Percentiles rank a stretch among this genome's conserved stretches.
Evolutionary conservation across 23 tunicate species (phyloP).

Genomic region (Ascidia mentula): DNA sequence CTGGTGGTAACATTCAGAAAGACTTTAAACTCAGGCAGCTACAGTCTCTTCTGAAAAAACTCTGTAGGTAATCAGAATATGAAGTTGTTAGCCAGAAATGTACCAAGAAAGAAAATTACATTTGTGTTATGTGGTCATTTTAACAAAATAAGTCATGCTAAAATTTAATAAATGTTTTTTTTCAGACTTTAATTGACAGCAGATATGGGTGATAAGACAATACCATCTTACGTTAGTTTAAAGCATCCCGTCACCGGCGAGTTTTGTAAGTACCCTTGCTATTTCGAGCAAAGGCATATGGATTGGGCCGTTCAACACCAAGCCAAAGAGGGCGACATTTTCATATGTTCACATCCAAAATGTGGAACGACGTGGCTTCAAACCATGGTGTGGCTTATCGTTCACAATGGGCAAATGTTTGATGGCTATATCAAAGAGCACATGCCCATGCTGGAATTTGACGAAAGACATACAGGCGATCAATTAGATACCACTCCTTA

Average conservation of each 20-base stretch:
- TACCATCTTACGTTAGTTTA: neutral
- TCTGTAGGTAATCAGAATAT: too few species aligned
- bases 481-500: neutral
- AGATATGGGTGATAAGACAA: neutral
- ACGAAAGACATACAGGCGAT: slow-evolving; percentile 19
- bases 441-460: slow-evolving; percentile 73
- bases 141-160: too few species aligned
- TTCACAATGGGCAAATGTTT: slow-evolving; percentile 31
- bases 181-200: too few species aligned
- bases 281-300: neutral
- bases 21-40: too few species aligned
- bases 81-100: too few species aligned
- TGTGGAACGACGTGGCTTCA: slow-evolving; percentile 75
- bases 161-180: too few species aligned
- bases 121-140: too few species aligned
- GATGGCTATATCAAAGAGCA: slow-evolving; percentile 11
- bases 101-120: too few species aligned
- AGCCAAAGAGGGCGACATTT: neutral
- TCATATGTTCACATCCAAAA: slow-evolving; percentile 23
- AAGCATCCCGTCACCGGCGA: neutral
- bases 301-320: neutral
- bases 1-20: too few species aligned
- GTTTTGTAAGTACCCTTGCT: neutral
- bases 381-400: slow-evolving; percentile 59
- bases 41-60: too few species aligned